A percentile compares a stretch with the other conserved stretches of the same genome.
phyloP scores from a whole-genome alignment of 2,113 vertebrate species.

The Mirounga angustirostris region DNA sequence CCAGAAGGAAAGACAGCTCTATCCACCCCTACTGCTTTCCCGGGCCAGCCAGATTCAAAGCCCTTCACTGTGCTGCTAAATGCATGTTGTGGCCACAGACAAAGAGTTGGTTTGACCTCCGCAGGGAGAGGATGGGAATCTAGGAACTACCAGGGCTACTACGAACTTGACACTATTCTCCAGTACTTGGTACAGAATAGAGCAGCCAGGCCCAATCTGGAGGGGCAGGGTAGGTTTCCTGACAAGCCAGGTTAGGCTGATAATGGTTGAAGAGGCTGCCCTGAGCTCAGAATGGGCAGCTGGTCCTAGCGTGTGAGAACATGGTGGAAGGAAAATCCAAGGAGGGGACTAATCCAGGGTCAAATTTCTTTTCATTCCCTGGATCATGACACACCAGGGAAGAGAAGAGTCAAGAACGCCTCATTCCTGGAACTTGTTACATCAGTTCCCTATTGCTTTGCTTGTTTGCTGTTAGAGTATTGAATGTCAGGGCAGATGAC shows the following conservation, averaged over 20 bases:
- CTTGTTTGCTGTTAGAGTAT: neutral
- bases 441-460: neutral
- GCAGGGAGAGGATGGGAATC: slow-evolving; percentile 29
- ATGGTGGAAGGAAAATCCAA: no score
- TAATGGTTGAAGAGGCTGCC: slow-evolving; percentile 12
- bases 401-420: no score
- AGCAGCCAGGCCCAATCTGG: neutral
- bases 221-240: neutral
- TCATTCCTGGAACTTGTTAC: neutral
- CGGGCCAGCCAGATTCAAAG: no score
- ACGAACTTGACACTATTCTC: slow-evolving; percentile 35
- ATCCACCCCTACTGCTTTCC: slow-evolving; percentile 69
- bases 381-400: no score
- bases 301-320: neutral
- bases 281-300: slow-evolving; percentile 44
- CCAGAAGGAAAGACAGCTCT: slow-evolving; percentile 65
- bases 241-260: slow-evolving; percentile 42
- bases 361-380: no score
- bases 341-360: no score
- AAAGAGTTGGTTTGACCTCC: slow-evolving; percentile 17
- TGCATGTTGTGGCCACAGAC: no score
- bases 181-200: slow-evolving; percentile 25
- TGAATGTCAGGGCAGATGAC: neutral
- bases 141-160: neutral
- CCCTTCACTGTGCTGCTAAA: no score